These are phyloP conservation scores for Pseudorectes ferrugineus DNA, from an alignment of 2,113 vertebrate genomes.

Conservation along the genomic window DNA sequence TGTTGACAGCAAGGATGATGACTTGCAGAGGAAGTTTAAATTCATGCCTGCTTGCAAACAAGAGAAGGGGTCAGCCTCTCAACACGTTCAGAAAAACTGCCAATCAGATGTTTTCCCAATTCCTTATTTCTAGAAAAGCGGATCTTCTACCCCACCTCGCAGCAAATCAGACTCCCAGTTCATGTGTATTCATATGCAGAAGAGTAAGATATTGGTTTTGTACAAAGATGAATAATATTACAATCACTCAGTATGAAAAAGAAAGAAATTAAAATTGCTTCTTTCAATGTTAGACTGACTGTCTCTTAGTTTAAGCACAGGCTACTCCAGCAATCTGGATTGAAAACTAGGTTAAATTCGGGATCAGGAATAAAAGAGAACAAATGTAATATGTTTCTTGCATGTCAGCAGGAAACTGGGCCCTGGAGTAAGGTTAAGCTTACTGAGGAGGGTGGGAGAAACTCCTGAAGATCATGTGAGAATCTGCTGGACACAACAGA, in stretches of 20 bases:
- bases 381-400: background rate
- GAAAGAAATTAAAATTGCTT: background rate
- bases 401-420: background rate
- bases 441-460: background rate
- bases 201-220: rapidly evolving
- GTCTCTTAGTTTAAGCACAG: background rate
- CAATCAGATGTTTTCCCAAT: background rate
- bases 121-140: background rate
- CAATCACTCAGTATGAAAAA: background rate
- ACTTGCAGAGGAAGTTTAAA: background rate
- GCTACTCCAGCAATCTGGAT: background rate
- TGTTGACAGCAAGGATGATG: background rate
- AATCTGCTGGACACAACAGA: background rate
- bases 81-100: background rate
- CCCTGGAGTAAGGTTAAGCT: background rate
- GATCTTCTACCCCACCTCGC: background rate
- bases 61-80: background rate
- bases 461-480: background rate
- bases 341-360: background rate
- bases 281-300: background rate
- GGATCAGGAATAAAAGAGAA: background rate
- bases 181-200: background rate
- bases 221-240: background rate
- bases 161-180: background rate
- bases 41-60: background rate